Evolutionary conservation across 2,888 invertebrate genomes (phyloP).

Genomic region (Drosophila anomelani): DNA sequence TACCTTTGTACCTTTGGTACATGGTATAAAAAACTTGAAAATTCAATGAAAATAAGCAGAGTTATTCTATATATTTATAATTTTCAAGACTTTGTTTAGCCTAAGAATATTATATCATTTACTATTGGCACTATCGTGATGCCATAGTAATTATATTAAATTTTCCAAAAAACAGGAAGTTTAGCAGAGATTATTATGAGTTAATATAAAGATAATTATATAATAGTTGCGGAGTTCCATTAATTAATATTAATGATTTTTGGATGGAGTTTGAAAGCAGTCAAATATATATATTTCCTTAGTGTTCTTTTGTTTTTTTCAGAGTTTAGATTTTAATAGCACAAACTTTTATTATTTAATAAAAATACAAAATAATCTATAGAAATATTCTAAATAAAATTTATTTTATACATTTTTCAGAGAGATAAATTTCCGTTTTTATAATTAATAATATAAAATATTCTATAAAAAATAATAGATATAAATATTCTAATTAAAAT

Average conservation of each 20-base stretch:
- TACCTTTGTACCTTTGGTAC: too few species aligned
- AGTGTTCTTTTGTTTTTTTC: background rate
- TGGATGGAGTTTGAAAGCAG: background rate
- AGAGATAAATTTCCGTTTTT: too few species aligned
- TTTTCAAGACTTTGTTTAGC: too few species aligned
- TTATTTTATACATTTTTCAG: too few species aligned
- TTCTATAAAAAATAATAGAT: too few species aligned
- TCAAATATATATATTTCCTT: background rate
- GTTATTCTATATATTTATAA: background rate
- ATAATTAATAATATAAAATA: too few species aligned
- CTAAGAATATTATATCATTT: background rate
- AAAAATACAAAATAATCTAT: background rate
- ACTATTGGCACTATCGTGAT: background rate
- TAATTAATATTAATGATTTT: slow-evolving; percentile 5
- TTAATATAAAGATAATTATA: slow-evolving; percentile 27
- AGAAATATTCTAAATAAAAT: too few species aligned
- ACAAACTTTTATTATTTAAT: background rate
- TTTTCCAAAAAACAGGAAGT: slow-evolving; percentile 23
- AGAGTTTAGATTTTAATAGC: background rate
- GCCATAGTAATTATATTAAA: background rate
- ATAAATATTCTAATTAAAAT: too few species aligned
- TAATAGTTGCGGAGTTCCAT: background rate
- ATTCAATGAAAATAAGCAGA: background rate
- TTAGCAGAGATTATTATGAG: background rate
- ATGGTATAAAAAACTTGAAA: too few species aligned